phyloP scores from a whole-genome alignment of 2,797 vertebrate genomes.

The Pseudochirops cupreus region DNA sequence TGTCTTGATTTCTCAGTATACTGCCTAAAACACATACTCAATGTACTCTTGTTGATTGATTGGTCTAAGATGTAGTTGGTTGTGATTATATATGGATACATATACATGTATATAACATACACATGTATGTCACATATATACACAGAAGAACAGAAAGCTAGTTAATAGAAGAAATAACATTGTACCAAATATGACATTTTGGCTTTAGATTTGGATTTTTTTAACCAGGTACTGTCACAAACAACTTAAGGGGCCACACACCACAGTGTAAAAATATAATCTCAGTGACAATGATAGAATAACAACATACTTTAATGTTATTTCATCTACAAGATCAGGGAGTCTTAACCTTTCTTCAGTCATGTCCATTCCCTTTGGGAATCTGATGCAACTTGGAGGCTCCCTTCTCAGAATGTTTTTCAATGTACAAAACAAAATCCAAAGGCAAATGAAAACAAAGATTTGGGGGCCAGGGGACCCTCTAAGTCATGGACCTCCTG shows the following conservation, averaged over 20 bases:
- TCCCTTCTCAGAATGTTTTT: neutral
- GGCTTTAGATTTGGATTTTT: neutral
- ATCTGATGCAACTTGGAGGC: neutral
- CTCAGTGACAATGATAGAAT: too few species aligned
- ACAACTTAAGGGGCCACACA: too few species aligned
- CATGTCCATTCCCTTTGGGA: neutral
- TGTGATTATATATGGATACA: too few species aligned
- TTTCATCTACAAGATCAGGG: too few species aligned
- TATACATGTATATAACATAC: too few species aligned
- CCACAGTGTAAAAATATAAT: too few species aligned
- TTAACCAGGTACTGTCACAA: too few species aligned
- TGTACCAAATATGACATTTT: neutral
- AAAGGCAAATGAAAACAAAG: neutral
- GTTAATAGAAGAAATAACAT: neutral
- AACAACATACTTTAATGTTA: too few species aligned
- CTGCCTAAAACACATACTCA: neutral
- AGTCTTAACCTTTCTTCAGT: too few species aligned
- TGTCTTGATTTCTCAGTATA: neutral
- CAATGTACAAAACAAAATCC: neutral
- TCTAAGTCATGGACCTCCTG: neutral
- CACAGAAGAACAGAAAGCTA: neutral
- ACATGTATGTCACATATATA: too few species aligned
- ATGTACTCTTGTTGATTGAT: neutral
- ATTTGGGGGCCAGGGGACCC: too few species aligned
- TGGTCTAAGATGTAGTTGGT: neutral